Base-by-base conservation (phyloP, 1,140 invertebrate genomes). In the Ruditapes philippinarum region DNA sequence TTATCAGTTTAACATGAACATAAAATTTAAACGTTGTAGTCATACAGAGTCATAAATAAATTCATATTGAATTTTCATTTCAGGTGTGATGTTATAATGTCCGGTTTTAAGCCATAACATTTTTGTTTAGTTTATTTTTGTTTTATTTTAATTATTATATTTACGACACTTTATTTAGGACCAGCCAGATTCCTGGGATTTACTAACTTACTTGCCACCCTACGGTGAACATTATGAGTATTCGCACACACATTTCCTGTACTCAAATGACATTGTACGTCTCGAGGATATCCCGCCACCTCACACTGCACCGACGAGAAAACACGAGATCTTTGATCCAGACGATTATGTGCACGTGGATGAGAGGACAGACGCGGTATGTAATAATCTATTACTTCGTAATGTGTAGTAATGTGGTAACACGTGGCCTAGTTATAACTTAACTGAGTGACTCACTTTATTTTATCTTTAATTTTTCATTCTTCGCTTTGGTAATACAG, bases 121-220 rank as follows among this genome's bases (percentile, higher is more conserved):
- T 25, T 4, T n/a, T 57, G 4, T 19, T 25, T 57, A 12, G 19
- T 57, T 5, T 19, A 57, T 57, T 57, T 57, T 4, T 19, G 17
- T 12, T 57, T 22, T n/a, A 57, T 12, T 4, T 25, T 57, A 5
- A 12, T 22, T n/a, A 57, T 12, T 4, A 5, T 57, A 5, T 25
- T 25, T 57, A 5, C 19, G 25, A n/a, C 4, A 57, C 17, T 12
- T 86, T 45, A 45, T 40, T 33, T 99, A 97, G 99, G 98, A 96
- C 97, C 97, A 68, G 33, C 38, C 79, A 5, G 60, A 36, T 22
- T 49, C 81, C 22, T 87, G 33, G 62, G 73, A 81, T 42, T 57
- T 88, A 5, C 45, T 88, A 5, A 79, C 85, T 7, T 88, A 88
- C 38, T 19, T 70, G 5, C 85, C 85, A 1, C 54, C 85, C 14